These are phyloP conservation scores for Hartigia nigra DNA, from an alignment of 2,888 invertebrate species.

Conservation along the genomic window DNA sequence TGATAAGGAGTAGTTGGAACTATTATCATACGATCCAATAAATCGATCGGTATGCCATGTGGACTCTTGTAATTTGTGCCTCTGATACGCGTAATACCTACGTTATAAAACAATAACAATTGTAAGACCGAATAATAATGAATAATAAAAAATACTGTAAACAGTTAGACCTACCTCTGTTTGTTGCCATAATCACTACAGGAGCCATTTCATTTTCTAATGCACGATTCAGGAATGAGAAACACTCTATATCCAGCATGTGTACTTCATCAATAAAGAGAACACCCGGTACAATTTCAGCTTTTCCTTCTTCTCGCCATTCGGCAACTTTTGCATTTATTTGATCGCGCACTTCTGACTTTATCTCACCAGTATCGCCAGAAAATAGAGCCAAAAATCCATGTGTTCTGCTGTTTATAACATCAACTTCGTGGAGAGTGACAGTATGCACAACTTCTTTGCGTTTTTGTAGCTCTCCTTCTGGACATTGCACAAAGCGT, in stretches of 20 bases:
- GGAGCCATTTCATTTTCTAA: slow-evolving; percentile 98
- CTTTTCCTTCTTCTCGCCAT: slow-evolving; percentile 99
- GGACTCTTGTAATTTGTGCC: slow-evolving; percentile 95
- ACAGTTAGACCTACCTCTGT: slow-evolving; percentile 72
- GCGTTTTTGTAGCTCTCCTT: slow-evolving; percentile 97
- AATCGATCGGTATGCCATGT: slow-evolving; percentile 97
- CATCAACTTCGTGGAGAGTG: slow-evolving; percentile 98
- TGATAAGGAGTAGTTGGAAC: slow-evolving; percentile 91
- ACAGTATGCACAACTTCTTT: slow-evolving; percentile 99
- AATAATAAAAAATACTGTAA: background rate
- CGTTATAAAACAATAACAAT: background rate
- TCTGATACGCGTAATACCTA: slow-evolving; percentile 90
- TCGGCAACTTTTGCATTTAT: slow-evolving; percentile 97
- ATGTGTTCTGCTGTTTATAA: slow-evolving; percentile 97
- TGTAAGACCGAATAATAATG: background rate
- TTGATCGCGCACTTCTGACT: slow-evolving; percentile 96
- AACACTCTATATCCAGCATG: slow-evolving; percentile 99
- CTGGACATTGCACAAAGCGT: slow-evolving; percentile 97
- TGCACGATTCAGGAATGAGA: slow-evolving; percentile 97
- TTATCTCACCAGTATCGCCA: slow-evolving; percentile 99
- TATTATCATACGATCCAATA: slow-evolving; percentile 95
- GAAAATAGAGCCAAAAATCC: slow-evolving; percentile 98
- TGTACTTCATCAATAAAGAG: slow-evolving; percentile 97
- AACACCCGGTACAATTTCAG: slow-evolving; percentile 98
- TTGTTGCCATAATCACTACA: slow-evolving; percentile 98